Conservation (phyloP, 2,888 invertebrate species). For the Ochlodes sylvanus region DNA sequence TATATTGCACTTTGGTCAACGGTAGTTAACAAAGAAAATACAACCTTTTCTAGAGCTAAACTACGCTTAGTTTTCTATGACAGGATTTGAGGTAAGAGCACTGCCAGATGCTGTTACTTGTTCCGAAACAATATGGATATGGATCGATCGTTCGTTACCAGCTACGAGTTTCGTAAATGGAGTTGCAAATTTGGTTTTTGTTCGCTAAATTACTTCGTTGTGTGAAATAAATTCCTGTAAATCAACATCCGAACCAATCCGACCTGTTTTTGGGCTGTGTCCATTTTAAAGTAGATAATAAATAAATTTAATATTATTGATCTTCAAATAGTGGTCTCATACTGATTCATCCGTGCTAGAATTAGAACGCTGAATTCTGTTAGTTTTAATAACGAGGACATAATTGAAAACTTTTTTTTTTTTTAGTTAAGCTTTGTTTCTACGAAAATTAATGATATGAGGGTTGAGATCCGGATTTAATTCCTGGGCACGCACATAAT, state of each 20-base stretch:
- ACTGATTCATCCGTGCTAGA: no score
- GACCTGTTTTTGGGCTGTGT: no score
- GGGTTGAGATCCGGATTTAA: no score
- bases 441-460: no score
- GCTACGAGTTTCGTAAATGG: conserved; percentile 30
- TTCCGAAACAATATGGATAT: conserved; percentile 33
- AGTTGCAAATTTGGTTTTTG: conserved; percentile 25
- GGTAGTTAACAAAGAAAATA: conserved; percentile 3
- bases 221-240: background rate
- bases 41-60: background rate
- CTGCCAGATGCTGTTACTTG: conserved; percentile 36
- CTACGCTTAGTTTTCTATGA: conserved; percentile 7
- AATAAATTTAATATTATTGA: no score
- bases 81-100: conserved; percentile 15
- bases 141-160: conserved; percentile 34
- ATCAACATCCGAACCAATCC: background rate
- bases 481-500: no score
- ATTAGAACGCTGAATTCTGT: no score
- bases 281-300: no score
- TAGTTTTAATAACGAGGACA: no score
- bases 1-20: conserved; percentile 32
- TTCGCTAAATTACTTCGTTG: background rate
- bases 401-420: no score
- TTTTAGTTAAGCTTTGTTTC: no score
- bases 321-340: no score